Base-by-base conservation (phyloP, 2,888 invertebrate species). In the Odontocerum albicorne region DNA sequence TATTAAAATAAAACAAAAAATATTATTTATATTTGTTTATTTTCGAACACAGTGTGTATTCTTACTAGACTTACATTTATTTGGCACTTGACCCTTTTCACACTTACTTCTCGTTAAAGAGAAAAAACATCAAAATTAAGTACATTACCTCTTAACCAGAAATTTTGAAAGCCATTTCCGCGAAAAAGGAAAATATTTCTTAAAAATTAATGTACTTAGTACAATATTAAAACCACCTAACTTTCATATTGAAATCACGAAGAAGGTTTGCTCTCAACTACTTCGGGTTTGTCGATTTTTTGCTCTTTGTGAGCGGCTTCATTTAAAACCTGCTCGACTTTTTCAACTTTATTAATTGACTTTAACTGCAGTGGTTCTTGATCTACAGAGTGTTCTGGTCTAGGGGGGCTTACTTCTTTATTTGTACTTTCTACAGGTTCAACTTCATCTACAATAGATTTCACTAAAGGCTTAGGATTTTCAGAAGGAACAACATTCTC, bases 21-120 rank as follows among this genome's bases (percentile, higher is more conserved):
- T 21, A 21, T 42, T 15, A 15, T 39, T 16, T 12, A 39, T 16
- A 15, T 16, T 7, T 39, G 10, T 16, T 39, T 39, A 6, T 39
- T 7, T 7, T 39, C 13, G 15, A 15, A 7, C 4, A 13, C 16
- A 15, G 16, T 39, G 3, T 16, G 7, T 15, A 39, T 7, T 15
- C 16, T n/a, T 7, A 4, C 13, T n/a, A 38, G 7, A 16, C 15
- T 40, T 13, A 15, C 8, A 13, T 22, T 53, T 32, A 53, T 53
- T 53, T 53, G 52, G 52, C 52, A 53, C 52, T 53, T 35, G 16
- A 45, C 21, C 36, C 31, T 49, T 47, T 47, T 31, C 22, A 36
- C 21, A 8, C 13, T 35, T 35, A 7, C 6, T 12, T 10, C 35
- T n/a, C n/a, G n/a, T n/a, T n/a, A n/a, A n/a, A n/a, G n/a, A n/a